Evolutionary conservation across 2,797 vertebrate species (phyloP), one percentile per base, ranked within the genome.

Genomic region (Zenarchopterus dispar): DNA sequence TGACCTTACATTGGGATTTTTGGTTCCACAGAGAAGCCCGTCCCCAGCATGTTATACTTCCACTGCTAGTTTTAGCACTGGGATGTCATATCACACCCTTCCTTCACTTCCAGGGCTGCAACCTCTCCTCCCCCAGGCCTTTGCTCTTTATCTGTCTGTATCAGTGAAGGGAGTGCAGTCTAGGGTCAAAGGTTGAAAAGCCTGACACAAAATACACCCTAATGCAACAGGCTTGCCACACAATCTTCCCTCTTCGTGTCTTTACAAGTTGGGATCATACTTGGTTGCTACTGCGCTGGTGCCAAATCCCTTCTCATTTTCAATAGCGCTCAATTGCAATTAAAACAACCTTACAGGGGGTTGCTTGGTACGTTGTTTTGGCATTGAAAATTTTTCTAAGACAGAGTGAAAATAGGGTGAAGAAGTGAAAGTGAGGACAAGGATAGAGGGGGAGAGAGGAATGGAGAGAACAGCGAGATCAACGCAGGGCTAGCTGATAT

Each of bases 1-100:
- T 64, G 77, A 82, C 80, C 73, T 51, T 16, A 73, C 13, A 28
- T 61, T 13, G 52, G 50, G 18, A 58, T 65, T 65, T 56, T 21
- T 70, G 72, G 79, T 24, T 67, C 73, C 60, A 56, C 42, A 0
- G 70, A 87, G 79, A 80, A 84, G 44, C 70, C 31, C 50, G 24
- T 71, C 77, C 61, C 59, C 53, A 54, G 70, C 1, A 70, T 24
- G 75, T 78, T 83, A 67, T 55, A 69, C 89, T 86, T 90, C 85
- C 82, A 87, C 78, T 75, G 87, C 87, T 81, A 89, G 79, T 85
- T 92, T 88, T 90, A 84, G 86, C 86, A 80, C 8, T 9, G 51
- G 58, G 52, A 82, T 78, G 91, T 80, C 84, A 92, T 66, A 69
- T 87, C 77, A 72, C 87, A 89, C 81, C 66, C 75, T 15, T 65